Conservation (phyloP, 1,140 invertebrate genomes). For the Copidosoma floridanum region DNA sequence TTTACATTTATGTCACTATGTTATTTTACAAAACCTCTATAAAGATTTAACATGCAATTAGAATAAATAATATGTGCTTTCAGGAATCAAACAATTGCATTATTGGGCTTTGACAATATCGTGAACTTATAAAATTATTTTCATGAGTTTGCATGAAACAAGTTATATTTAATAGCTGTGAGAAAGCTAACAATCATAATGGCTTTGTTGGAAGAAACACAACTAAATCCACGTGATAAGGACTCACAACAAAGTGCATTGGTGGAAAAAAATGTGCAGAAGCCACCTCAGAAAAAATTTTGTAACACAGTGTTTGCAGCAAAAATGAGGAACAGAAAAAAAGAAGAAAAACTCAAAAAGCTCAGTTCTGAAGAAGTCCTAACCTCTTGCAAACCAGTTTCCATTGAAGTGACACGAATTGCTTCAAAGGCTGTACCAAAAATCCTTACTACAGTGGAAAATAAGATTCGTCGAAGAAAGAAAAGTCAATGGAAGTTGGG, state of each 20-base stretch:
- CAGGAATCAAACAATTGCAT: too few species aligned
- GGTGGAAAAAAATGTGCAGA: not conserved
- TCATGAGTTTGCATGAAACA: slow-evolving; percentile 1
- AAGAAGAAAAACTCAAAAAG: slow-evolving; percentile 11
- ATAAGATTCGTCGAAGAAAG: slow-evolving; percentile 6
- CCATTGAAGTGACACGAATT: not conserved
- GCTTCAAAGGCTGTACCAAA: slow-evolving; percentile 1
- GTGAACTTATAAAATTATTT: not conserved
- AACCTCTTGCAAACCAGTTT: slow-evolving; percentile 1
- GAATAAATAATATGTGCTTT: not conserved
- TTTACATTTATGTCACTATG: too few species aligned
- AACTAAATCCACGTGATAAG: not conserved
- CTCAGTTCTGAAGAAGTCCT: not conserved
- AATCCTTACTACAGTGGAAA: not conserved
- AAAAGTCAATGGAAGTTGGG: slow-evolving; percentile 15
- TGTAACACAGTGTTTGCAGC: slow-evolving; percentile 21
- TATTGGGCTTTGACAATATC: too few species aligned
- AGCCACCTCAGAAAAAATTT: slow-evolving; percentile 14
- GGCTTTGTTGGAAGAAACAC: not conserved
- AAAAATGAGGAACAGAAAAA: slow-evolving; percentile 22
- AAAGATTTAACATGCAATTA: not conserved
- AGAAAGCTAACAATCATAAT: not conserved
- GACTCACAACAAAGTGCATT: not conserved
- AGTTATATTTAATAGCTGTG: not conserved
- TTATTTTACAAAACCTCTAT: not conserved